Evolutionary conservation across 2,113 vertebrate species (phyloP).

Genomic region (Hippocampus guttulatus): DNA sequence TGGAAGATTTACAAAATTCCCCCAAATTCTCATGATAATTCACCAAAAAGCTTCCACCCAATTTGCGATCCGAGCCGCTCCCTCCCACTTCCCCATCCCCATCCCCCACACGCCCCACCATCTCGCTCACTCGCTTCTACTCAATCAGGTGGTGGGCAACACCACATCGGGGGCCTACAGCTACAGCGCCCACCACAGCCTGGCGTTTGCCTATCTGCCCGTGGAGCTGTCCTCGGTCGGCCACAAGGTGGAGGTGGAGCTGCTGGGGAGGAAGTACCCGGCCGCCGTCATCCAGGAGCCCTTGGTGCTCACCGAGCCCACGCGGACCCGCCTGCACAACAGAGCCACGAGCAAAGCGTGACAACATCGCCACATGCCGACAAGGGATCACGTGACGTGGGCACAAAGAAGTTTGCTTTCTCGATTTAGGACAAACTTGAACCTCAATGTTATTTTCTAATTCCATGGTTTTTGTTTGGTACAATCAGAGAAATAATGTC

Average conservation of each 20-base stretch:
- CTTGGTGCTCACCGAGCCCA: slow-evolving; percentile 85
- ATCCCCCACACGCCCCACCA: too few species aligned
- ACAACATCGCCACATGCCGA: neutral
- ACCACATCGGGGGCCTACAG: slow-evolving; percentile 94
- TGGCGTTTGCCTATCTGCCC: slow-evolving; percentile 92
- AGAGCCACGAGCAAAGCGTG: slow-evolving; percentile 64
- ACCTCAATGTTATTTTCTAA: slow-evolving; percentile 10
- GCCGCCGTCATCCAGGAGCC: slow-evolving; percentile 84
- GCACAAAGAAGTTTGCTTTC: neutral
- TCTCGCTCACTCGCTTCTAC: neutral
- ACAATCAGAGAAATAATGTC: neutral
- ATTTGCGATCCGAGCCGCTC: too few species aligned
- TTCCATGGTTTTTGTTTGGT: neutral
- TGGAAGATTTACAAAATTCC: too few species aligned
- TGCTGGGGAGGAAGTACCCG: slow-evolving; percentile 83
- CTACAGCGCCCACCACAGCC: slow-evolving; percentile 80
- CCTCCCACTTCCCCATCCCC: too few species aligned
- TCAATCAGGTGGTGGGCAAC: slow-evolving; percentile 87
- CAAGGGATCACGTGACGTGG: neutral
- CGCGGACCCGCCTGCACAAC: slow-evolving; percentile 78
- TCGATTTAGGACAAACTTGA: neutral
- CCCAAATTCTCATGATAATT: too few species aligned
- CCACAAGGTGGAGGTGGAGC: slow-evolving; percentile 88
- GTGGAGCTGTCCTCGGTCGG: slow-evolving; percentile 78
- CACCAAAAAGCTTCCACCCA: too few species aligned